Percentiles rank a stretch among this genome's conserved stretches.
phyloP scores from a whole-genome alignment of 2,113 vertebrate genomes.

The Siniperca knerii region DNA sequence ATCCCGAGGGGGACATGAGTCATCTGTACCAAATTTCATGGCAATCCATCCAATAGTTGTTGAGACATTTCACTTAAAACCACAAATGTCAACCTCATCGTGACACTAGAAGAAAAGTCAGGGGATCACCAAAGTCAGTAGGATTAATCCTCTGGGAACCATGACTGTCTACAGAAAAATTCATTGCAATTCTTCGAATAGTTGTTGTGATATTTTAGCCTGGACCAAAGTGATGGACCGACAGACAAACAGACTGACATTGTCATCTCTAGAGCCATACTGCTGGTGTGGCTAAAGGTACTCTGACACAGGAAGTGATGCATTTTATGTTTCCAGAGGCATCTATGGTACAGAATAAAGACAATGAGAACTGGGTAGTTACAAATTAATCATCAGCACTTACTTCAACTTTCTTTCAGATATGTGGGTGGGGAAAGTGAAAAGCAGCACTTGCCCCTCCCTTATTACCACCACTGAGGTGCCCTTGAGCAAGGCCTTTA shows the following conservation, averaged over 20 bases:
- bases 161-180: background rate
- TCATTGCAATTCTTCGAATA: no score
- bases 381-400: background rate
- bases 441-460: no score
- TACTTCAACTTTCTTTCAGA: background rate
- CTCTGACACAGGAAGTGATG: background rate
- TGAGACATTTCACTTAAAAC: background rate
- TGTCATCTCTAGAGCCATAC: background rate
- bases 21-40: background rate
- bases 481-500: no score
- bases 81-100: slow-evolving; percentile 7
- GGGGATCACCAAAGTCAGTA: background rate
- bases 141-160: background rate
- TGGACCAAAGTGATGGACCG: no score
- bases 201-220: no score
- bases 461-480: no score
- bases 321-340: background rate
- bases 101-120: background rate
- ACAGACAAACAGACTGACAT: background rate
- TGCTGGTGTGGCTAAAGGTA: background rate
- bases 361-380: background rate
- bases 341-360: background rate
- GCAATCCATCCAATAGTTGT: background rate
- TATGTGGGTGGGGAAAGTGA: background rate
- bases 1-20: background rate